Percentiles rank a stretch among this genome's conserved stretches.
These are phyloP conservation scores for Zosterops hypoxanthus DNA, from an alignment of 2,113 vertebrate species.

Conservation along the genomic window DNA sequence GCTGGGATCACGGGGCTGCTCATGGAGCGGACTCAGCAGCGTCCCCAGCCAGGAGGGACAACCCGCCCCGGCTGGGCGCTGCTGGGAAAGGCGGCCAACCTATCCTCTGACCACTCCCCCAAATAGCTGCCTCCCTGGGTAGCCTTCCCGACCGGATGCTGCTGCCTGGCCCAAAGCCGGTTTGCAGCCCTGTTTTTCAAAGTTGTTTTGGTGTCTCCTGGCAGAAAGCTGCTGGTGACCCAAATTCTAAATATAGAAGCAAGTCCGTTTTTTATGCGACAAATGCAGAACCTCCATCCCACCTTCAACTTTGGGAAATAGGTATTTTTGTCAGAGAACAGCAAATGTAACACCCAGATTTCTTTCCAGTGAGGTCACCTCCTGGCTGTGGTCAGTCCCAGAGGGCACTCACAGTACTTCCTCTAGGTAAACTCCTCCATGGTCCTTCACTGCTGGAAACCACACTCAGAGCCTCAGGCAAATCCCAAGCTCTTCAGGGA, in stretches of 20 bases:
- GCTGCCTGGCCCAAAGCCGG: not conserved
- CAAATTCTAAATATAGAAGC: constrained; percentile 35
- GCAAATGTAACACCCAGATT: not conserved
- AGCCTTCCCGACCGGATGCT: not conserved
- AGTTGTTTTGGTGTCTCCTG: not conserved
- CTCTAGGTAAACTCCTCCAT: not conserved
- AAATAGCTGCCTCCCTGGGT: not conserved
- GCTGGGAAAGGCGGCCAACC: rapidly evolving
- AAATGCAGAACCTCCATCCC: not conserved
- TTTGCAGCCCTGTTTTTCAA: not conserved
- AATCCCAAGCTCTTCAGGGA: not conserved
- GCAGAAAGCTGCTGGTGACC: constrained; percentile 19
- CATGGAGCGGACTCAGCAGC: not conserved
- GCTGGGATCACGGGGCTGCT: not conserved
- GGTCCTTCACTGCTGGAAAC: not conserved
- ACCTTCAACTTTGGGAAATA: not conserved
- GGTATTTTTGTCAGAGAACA: not conserved
- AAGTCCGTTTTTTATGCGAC: not conserved
- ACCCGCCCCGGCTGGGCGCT: rapidly evolving
- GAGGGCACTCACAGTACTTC: not conserved
- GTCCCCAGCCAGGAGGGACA: not conserved
- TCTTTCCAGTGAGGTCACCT: constrained; percentile 19
- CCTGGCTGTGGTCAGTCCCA: not conserved
- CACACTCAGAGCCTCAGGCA: not conserved
- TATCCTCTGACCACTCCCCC: not conserved